These are phyloP conservation scores for Hipposideros armiger DNA, from an alignment of 2,113 vertebrate species.

Conservation along the genomic window DNA sequence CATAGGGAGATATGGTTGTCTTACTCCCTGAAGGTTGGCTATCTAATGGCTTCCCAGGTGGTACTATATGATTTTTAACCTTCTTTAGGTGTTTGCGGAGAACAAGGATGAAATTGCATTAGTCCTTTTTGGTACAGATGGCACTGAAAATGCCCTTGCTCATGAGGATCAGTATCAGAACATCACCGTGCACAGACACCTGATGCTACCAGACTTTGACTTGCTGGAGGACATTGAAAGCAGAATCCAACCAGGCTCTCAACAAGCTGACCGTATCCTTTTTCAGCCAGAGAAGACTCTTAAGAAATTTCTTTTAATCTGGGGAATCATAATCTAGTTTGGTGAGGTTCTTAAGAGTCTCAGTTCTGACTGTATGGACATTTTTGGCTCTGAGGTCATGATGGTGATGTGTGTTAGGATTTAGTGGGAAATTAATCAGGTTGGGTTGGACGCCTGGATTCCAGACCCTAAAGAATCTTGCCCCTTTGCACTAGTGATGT, in stretches of 20 bases:
- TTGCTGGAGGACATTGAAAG: conserved; percentile 94
- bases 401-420: neutral
- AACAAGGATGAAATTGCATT: conserved; percentile 95
- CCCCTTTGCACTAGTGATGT: neutral
- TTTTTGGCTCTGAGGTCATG: conserved; percentile 13
- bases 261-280: conserved; percentile 98
- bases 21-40: neutral
- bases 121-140: conserved; percentile 95
- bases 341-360: neutral
- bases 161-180: conserved; percentile 92
- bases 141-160: conserved; percentile 91
- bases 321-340: neutral
- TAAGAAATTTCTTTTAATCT: neutral
- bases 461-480: neutral
- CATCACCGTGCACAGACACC: conserved; percentile 91
- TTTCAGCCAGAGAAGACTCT: conserved; percentile 56
- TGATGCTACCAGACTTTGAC: conserved; percentile 95
- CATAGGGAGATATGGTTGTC: neutral
- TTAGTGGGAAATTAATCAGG: neutral
- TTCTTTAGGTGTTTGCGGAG: conserved; percentile 95
- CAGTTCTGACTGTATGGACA: neutral
- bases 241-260: conserved; percentile 88
- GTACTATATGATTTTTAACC: neutral
- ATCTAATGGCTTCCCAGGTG: neutral
- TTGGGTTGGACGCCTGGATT: neutral